Percentiles rank a stretch among this genome's conserved stretches.
Conservation (phyloP, 2,113 vertebrate genomes). For the Phaethornis superciliosus region DNA sequence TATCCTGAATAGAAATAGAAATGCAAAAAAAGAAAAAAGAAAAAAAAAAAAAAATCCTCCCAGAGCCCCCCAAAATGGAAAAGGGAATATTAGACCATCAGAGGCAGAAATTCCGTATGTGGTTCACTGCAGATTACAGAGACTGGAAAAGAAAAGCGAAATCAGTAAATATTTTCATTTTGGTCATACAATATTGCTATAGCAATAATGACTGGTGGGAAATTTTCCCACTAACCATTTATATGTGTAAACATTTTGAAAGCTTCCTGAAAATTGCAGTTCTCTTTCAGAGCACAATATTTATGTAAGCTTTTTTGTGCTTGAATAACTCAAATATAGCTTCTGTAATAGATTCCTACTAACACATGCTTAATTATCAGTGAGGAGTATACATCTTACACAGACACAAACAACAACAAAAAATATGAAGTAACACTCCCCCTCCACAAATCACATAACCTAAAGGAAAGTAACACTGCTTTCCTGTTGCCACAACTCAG, state of each 20-base stretch:
- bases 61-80: too few relatives aligned
- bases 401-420: not conserved
- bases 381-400: not conserved
- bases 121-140: slow-evolving; percentile 3
- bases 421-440: not conserved
- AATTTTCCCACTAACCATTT: not conserved
- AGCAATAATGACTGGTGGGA: not conserved
- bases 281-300: not conserved
- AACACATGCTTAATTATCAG: not conserved
- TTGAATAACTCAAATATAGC: not conserved
- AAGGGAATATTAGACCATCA: not conserved
- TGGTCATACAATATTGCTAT: not conserved
- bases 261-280: not conserved
- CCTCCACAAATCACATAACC: not conserved
- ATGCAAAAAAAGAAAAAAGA: too few relatives aligned
- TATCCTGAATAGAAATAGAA: not conserved
- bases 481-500: not conserved
- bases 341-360: not conserved
- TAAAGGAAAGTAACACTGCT: not conserved
- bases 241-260: not conserved
- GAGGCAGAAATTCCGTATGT: not conserved
- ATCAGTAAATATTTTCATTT: not conserved
- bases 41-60: fast-evolving
- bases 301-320: not conserved
- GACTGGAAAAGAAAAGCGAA: not conserved